phyloP scores from a whole-genome alignment of 2,113 vertebrate genomes.

The Dipodomys spectabilis region DNA sequence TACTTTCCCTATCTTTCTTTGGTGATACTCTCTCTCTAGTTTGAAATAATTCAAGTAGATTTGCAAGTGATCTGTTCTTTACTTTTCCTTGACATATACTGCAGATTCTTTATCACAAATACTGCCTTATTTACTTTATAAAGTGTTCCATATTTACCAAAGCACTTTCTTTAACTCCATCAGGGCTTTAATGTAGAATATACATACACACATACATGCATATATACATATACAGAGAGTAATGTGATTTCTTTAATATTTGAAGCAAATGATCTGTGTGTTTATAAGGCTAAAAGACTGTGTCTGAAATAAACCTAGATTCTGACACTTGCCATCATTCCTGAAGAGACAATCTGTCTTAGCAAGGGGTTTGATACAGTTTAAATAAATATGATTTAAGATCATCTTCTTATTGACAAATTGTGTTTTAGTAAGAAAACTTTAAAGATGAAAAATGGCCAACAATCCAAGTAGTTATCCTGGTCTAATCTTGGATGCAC shows the following conservation, averaged over 20 bases:
- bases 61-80: neutral
- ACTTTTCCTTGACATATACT: neutral
- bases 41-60: neutral
- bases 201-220: neutral
- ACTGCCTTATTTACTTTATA: slow-evolving; percentile 45
- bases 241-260: neutral
- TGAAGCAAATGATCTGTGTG: neutral
- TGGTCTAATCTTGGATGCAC: neutral
- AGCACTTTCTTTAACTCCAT: slow-evolving; percentile 39
- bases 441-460: neutral
- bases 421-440: neutral
- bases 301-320: neutral
- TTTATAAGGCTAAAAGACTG: neutral
- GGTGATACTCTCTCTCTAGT: neutral
- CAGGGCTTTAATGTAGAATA: neutral
- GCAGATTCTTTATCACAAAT: slow-evolving; percentile 45
- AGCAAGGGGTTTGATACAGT: neutral
- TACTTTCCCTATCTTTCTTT: neutral
- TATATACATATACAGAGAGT: neutral
- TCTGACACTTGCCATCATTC: neutral
- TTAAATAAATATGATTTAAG: neutral
- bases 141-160: neutral
- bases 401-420: neutral
- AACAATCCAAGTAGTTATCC: neutral
- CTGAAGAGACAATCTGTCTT: neutral